phyloP scores from a whole-genome alignment of 1,140 invertebrate species.

The Hyles vespertilio region DNA sequence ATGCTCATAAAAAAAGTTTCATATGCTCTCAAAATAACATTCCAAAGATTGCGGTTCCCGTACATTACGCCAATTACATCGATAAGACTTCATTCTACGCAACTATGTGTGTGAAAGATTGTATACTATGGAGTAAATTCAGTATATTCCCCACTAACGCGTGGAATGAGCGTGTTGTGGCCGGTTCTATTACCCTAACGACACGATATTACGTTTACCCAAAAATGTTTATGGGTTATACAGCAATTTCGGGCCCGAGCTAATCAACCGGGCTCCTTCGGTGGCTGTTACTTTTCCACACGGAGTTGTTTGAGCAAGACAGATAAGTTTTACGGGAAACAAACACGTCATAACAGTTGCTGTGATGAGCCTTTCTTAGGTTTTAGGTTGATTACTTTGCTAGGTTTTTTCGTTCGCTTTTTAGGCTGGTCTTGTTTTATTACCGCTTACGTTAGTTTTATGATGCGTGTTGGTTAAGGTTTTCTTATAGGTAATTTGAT shows the following conservation, averaged over 20 bases:
- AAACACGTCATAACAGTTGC: constrained; percentile 12
- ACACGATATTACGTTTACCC: constrained; percentile 63
- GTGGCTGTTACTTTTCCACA: constrained; percentile 33
- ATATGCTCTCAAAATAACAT: too few species aligned
- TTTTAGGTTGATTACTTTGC: too few species aligned
- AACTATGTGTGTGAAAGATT: too few species aligned
- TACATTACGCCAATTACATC: too few species aligned
- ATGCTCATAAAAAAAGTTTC: too few species aligned
- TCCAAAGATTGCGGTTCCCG: too few species aligned
- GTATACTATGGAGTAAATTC: constrained; percentile 14
- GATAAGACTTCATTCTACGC: too few species aligned
- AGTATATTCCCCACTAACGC: constrained; percentile 18
- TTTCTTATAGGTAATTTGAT: too few species aligned
- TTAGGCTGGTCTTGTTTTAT: too few species aligned
- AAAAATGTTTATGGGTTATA: constrained; percentile 52
- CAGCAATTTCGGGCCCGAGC: constrained; percentile 31
- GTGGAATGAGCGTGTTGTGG: constrained; percentile 18
- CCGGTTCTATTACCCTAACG: constrained; percentile 52
- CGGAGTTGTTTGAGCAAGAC: constrained; percentile 24
- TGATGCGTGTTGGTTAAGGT: too few species aligned
- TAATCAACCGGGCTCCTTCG: constrained; percentile 46
- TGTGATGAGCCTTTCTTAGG: constrained; percentile 7
- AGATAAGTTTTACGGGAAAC: constrained; percentile 25
- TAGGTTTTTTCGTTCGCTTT: too few species aligned
- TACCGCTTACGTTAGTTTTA: too few species aligned